Percentiles rank a stretch among this genome's conserved stretches.
Conservation (phyloP, 1,140 invertebrate genomes). For the Drosophila azteca region DNA sequence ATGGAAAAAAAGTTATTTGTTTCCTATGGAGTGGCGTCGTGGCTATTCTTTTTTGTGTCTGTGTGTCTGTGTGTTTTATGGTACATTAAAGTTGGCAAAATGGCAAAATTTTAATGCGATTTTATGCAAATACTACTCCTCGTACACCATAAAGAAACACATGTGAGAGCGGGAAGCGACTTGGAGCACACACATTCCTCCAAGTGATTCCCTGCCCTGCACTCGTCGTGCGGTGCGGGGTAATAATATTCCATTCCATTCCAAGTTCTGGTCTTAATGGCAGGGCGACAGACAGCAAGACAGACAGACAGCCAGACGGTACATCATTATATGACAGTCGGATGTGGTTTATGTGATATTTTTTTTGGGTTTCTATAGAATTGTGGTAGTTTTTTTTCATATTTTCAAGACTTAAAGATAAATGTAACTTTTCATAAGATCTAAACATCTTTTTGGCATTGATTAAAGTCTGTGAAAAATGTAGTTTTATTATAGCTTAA, state of each 20-base stretch:
- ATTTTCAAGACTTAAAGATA: too few relatives aligned
- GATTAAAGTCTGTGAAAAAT: too few relatives aligned
- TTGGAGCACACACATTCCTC: too few relatives aligned
- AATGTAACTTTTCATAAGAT: too few relatives aligned
- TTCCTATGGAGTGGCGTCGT: constrained; percentile 42
- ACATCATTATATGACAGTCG: constrained; percentile 28
- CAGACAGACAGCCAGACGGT: constrained; percentile 1
- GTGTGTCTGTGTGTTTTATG: constrained; percentile 62
- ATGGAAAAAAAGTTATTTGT: constrained; percentile 57
- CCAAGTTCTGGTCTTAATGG: constrained; percentile 22
- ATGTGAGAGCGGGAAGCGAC: constrained; percentile 9
- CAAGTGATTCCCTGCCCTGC: constrained; percentile 2
- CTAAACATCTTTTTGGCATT: too few relatives aligned
- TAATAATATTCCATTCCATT: background rate
- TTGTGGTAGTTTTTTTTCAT: too few relatives aligned
- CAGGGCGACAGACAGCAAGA: background rate
- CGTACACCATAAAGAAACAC: constrained; percentile 7
- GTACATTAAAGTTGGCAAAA: constrained; percentile 79
- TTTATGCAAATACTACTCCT: constrained; percentile 66
- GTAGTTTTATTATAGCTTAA: too few relatives aligned
- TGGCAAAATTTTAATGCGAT: constrained; percentile 80
- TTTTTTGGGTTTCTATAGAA: background rate
- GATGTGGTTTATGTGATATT: constrained; percentile 21
- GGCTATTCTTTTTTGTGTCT: constrained; percentile 19
- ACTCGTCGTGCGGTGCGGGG: background rate